Percentiles rank a stretch among this genome's conserved stretches.
Conservation (phyloP, 2,113 vertebrate species). For the Sylvietta virens region DNA sequence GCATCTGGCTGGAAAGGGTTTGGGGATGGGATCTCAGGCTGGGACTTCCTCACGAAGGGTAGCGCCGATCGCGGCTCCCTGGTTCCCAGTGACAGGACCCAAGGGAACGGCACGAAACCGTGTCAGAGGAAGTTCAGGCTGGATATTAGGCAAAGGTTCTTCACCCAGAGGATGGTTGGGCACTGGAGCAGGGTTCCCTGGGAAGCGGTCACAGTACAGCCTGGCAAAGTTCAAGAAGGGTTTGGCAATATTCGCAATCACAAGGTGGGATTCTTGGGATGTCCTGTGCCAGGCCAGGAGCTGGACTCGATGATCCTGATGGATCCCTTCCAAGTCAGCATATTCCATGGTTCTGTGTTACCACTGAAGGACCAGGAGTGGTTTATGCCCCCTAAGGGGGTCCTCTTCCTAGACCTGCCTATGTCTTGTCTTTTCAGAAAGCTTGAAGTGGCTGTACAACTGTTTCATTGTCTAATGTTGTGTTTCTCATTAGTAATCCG, state of each 20-base stretch:
- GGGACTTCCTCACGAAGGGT: background rate
- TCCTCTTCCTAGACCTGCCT: background rate
- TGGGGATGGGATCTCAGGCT: background rate
- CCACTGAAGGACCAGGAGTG: fast-evolving
- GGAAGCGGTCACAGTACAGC: background rate
- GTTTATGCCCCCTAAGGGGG: fast-evolving
- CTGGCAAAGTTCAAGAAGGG: background rate
- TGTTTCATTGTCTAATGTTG: background rate
- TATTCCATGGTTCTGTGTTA: background rate
- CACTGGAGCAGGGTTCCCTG: background rate
- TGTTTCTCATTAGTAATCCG: background rate
- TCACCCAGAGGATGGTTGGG: background rate
- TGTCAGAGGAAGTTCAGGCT: background rate
- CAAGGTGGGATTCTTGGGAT: background rate
- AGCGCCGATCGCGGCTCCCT: background rate
- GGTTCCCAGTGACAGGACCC: background rate
- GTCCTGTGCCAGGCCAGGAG: background rate
- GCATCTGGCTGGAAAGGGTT: background rate
- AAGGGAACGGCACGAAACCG: background rate
- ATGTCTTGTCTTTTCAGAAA: background rate
- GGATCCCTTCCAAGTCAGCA: background rate
- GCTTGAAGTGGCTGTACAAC: background rate
- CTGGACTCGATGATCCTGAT: background rate
- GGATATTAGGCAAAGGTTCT: background rate
- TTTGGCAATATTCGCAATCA: background rate